These are phyloP conservation scores for Orius insidiosus DNA, from an alignment of 1,140 invertebrate species.

Conservation along the genomic window DNA sequence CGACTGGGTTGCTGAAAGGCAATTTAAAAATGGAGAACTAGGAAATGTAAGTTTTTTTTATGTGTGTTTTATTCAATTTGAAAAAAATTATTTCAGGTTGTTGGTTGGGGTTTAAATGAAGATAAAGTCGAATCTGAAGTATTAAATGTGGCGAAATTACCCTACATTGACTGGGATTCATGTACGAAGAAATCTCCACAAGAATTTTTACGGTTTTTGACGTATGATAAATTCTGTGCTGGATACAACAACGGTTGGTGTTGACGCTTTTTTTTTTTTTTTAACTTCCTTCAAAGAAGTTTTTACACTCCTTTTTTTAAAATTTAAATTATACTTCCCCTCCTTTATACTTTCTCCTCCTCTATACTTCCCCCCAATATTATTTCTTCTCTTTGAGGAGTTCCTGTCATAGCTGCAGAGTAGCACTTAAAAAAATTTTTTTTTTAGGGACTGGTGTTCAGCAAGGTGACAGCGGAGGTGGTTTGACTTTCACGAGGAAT, in stretches of 20 bases:
- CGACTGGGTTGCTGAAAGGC: neutral
- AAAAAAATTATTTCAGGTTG: conserved; percentile 4
- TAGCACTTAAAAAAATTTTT: conserved; percentile 1
- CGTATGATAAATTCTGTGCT: conserved; percentile 9
- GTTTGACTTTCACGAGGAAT: conserved; percentile 8
- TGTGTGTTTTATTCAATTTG: neutral
- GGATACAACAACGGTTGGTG: neutral
- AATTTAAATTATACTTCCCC: too few species aligned
- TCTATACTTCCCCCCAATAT: too few species aligned
- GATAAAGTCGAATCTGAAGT: neutral
- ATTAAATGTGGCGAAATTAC: conserved; percentile 1
- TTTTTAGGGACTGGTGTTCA: conserved; percentile 12
- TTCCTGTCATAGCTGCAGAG: too few species aligned
- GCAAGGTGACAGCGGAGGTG: conserved; percentile 13
- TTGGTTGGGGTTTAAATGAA: conserved; percentile 7
- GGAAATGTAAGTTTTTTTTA: conserved; percentile 9
- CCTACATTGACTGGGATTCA: conserved; percentile 5
- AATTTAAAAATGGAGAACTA: neutral
- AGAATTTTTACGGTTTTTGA: conserved; percentile 4
- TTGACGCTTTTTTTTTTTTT: too few species aligned
- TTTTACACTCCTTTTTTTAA: too few species aligned
- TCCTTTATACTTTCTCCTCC: too few species aligned
- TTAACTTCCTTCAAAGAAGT: too few species aligned
- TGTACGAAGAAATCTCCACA: neutral
- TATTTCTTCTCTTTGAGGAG: too few species aligned